Conservation (phyloP, 2,113 vertebrate genomes). For the Nothoprocta pentlandii region DNA sequence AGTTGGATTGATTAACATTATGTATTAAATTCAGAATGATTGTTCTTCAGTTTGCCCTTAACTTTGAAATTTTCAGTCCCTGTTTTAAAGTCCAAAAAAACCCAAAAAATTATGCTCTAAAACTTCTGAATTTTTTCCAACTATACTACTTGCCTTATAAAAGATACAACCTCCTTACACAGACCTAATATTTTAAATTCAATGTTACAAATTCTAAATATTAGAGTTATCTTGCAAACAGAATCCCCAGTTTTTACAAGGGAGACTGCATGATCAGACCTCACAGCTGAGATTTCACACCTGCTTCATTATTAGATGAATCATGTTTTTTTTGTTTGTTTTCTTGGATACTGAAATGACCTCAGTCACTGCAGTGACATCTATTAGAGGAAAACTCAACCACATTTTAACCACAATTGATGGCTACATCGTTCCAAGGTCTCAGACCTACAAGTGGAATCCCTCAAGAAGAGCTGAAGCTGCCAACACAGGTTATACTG, state of each 20-base stretch:
- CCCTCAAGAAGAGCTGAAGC: neutral
- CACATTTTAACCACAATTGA: neutral
- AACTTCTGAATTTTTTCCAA: neutral
- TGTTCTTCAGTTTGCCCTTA: neutral
- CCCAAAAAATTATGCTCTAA: neutral
- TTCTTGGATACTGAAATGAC: neutral
- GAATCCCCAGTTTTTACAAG: neutral
- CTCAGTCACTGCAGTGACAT: neutral
- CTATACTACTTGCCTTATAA: neutral
- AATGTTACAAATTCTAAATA: neutral
- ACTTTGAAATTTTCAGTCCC: neutral
- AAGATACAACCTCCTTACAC: neutral
- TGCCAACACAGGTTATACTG: neutral
- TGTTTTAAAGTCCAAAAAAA: neutral
- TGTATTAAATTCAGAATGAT: conserved; percentile 20
- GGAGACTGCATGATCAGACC: neutral
- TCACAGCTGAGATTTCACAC: neutral
- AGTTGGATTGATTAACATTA: neutral
- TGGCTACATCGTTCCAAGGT: neutral
- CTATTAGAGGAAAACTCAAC: neutral
- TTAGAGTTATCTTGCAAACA: neutral
- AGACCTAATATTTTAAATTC: neutral
- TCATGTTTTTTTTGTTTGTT: neutral
- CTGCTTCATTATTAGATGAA: neutral
- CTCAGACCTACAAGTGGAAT: neutral